phyloP scores from a whole-genome alignment of 2,113 vertebrate genomes.

The Conger conger region DNA sequence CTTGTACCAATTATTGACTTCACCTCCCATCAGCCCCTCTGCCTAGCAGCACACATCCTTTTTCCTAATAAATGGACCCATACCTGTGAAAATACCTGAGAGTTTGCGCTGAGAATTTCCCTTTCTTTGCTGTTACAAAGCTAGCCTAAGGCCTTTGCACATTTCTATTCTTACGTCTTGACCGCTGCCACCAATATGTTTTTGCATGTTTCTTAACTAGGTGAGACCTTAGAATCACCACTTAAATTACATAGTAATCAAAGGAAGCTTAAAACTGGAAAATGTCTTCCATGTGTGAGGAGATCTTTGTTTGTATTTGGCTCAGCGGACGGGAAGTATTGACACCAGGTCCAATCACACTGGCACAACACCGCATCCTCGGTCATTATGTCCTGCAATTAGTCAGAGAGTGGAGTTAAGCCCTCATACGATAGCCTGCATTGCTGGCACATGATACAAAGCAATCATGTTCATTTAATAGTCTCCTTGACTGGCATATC shows the following conservation, averaged over 20 bases:
- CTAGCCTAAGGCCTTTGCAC: background rate
- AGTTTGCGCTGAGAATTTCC: background rate
- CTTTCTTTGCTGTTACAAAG: background rate
- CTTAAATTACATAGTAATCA: constrained; percentile 70
- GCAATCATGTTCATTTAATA: constrained; percentile 31
- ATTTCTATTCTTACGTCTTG: background rate
- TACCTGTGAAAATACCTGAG: background rate
- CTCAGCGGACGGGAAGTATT: constrained; percentile 49
- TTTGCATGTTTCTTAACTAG: constrained; percentile 33
- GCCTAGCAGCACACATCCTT: background rate
- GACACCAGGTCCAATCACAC: constrained; percentile 42
- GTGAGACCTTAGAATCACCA: constrained; percentile 64
- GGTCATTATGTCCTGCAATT: background rate
- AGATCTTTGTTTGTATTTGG: constrained; percentile 60
- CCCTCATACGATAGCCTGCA: background rate
- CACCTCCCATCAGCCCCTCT: background rate
- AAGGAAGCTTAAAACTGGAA: constrained; percentile 58
- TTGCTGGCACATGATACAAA: constrained; percentile 42
- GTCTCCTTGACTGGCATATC: constrained; percentile 18
- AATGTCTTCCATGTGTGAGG: constrained; percentile 68
- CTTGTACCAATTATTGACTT: background rate
- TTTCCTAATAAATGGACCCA: background rate
- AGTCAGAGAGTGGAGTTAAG: constrained; percentile 48
- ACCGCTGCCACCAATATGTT: background rate
- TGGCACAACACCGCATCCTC: background rate